Base-by-base conservation (phyloP, 2,113 vertebrate species). In the Reinhardtius hippoglossoides region DNA sequence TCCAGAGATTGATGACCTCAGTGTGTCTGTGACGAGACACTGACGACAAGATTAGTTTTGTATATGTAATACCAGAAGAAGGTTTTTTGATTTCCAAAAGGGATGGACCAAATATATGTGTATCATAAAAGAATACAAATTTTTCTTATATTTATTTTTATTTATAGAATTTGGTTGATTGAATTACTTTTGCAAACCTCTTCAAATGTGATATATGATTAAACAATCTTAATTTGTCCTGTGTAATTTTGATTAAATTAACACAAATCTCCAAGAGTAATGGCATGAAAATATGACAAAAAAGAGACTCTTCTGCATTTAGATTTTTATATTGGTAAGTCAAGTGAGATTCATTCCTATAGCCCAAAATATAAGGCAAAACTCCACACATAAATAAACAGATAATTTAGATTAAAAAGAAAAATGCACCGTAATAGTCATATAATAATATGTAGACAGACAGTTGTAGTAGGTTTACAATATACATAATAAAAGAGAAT, bases 1-100 rank as follows among this genome's bases (percentile, higher is more conserved):
- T n/a, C 35, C 0, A 3, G 56, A 77, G 84, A 92, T 60, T 76
- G 83, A 89, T 12, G 66, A 79, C 56, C 55, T n/a, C n/a, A 5
- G n/a, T 10, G 67, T 74, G 65, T 65, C 64, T 71, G 48, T 52
- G 63, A 76, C 1, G 9, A 60, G 48, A 50, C 26, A 40, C 52
- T 56, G 27, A 52, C 61, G 0, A 59, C 40, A 57, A 70, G 56
- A 23, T 50, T 50, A 50, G 31, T 50, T 50, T 50, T 20, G 3
- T 50, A 50, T 50, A 1, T 50, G 35, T 37, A 9, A 9, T 35
- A 35, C 35, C 35, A 9, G 35, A 37, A 37, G 35, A 37, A 9
- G 35, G 6, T 31, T 31, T 37, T 35, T 37, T 9, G 0, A 37
- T 37, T 9, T 9, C 35, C 9, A 37, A 35, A 37, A 37, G 9